Evolutionary conservation across 2,797 vertebrate species (phyloP).

Genomic region (Gymnopithys bicolor): DNA sequence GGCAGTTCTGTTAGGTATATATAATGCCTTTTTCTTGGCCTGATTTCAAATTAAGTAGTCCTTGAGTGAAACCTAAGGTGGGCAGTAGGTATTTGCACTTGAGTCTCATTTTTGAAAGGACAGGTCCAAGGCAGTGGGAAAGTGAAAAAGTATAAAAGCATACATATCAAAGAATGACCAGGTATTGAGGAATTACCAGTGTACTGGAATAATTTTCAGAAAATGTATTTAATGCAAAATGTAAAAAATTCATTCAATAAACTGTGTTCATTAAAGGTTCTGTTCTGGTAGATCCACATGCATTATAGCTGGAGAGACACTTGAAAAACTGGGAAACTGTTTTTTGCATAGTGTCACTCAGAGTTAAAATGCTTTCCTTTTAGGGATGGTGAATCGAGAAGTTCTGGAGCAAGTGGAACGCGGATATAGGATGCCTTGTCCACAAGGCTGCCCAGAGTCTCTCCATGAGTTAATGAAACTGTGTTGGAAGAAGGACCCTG

Average conservation of each 20-base stretch:
- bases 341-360: not conserved
- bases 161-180: not conserved
- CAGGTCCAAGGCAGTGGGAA: not conserved
- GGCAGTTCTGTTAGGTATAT: not conserved
- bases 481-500: constrained; percentile 96
- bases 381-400: constrained; percentile 96
- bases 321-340: not conserved
- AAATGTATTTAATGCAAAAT: not conserved
- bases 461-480: constrained; percentile 95
- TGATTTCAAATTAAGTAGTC: not conserved
- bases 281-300: not conserved
- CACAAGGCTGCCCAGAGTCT: constrained; percentile 93
- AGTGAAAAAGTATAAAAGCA: not conserved
- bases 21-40: not conserved
- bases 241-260: not conserved
- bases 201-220: not conserved
- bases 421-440: constrained; percentile 95
- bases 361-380: constrained; percentile 7
- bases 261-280: rapidly evolving
- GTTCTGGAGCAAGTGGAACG: constrained; percentile 95
- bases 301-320: not conserved
- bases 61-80: not conserved
- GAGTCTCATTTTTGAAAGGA: not conserved
- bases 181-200: not conserved
- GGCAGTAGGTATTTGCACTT: not conserved